These are phyloP conservation scores for Dryocosmus kuriphilus DNA, from an alignment of 2,888 invertebrate species.

Conservation along the genomic window DNA sequence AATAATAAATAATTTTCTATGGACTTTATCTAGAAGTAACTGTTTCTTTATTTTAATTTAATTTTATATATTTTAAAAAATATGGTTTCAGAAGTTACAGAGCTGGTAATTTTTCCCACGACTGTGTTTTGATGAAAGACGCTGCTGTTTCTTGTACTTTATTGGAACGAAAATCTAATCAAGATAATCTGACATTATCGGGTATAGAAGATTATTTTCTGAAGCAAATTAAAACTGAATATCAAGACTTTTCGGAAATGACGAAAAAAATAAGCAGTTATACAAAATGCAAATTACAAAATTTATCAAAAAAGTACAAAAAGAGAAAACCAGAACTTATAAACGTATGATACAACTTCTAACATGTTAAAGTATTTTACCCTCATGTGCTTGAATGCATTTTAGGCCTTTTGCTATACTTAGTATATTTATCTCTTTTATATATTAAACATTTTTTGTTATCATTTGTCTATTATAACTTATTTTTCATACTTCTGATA, in stretches of 20 bases:
- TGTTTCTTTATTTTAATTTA: too few relatives aligned
- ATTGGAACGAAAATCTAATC: neutral
- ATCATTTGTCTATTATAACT: too few relatives aligned
- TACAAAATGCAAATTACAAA: conserved; percentile 4
- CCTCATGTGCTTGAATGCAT: too few relatives aligned
- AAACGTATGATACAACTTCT: neutral
- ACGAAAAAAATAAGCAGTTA: neutral
- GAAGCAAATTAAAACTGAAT: conserved; percentile 11
- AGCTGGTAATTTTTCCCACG: neutral
- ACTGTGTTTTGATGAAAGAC: conserved; percentile 15
- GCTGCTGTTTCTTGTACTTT: neutral
- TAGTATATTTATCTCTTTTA: too few relatives aligned
- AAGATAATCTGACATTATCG: neutral
- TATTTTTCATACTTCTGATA: neutral
- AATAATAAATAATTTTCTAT: neutral
- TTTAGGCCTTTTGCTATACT: too few relatives aligned
- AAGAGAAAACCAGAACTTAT: neutral
- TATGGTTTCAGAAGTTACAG: neutral
- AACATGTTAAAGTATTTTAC: neutral
- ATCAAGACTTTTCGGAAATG: conserved; percentile 13
- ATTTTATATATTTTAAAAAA: neutral
- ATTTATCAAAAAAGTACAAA: conserved; percentile 13
- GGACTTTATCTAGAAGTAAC: neutral
- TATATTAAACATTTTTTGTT: too few relatives aligned
- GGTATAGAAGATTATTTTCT: neutral